These are phyloP conservation scores for Antitype chi DNA, from an alignment of 2,888 invertebrate species.

Conservation along the genomic window DNA sequence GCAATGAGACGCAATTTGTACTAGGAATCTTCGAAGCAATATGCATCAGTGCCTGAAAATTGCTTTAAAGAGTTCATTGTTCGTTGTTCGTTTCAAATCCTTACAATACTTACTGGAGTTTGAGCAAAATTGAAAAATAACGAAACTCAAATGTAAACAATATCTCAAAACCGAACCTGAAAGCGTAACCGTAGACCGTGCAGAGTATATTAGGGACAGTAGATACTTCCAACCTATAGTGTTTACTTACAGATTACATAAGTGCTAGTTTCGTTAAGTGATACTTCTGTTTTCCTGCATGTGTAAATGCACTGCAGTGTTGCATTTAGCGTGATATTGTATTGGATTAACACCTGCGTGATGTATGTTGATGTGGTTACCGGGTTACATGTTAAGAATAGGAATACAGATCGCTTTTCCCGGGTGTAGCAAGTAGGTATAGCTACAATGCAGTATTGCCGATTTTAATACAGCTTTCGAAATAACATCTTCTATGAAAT, in stretches of 20 bases:
- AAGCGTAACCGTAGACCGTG: not conserved
- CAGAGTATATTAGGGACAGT: not conserved
- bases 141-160: not conserved
- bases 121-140: not conserved
- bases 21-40: too few relatives aligned
- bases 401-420: constrained; percentile 33
- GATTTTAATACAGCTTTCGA: too few relatives aligned
- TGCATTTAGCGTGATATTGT: constrained; percentile 55
- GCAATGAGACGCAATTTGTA: too few relatives aligned
- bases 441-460: too few relatives aligned
- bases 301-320: constrained; percentile 10
- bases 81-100: too few relatives aligned
- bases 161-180: not conserved
- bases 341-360: constrained; percentile 54
- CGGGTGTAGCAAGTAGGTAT: constrained; percentile 21
- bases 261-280: not conserved
- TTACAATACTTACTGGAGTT: not conserved
- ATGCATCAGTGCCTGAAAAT: too few relatives aligned
- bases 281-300: constrained; percentile 1
- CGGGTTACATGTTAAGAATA: constrained; percentile 56
- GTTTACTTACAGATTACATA: not conserved
- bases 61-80: too few relatives aligned
- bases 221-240: not conserved
- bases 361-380: constrained; percentile 18
- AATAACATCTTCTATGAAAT: too few relatives aligned